Base-by-base conservation (phyloP, 2,888 invertebrate species). In the Belgica antarctica region DNA sequence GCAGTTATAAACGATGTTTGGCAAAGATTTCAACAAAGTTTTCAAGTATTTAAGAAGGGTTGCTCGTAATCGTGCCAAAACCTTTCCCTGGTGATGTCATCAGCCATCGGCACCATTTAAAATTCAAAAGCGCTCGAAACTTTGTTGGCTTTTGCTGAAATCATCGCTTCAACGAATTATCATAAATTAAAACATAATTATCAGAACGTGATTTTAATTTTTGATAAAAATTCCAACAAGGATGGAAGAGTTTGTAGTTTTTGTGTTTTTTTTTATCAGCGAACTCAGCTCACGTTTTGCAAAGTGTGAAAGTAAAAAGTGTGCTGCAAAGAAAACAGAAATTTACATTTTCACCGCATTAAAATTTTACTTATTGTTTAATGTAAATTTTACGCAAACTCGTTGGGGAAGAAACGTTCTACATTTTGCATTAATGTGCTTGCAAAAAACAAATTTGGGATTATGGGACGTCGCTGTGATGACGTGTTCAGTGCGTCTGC, bases 131-230 rank as follows among this genome's bases (percentile, higher is more conserved):
- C n/a, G n/a, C n/a, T n/a, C n/a, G n/a, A n/a, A n/a, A n/a, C n/a
- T n/a, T n/a, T n/a, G n/a, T n/a, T n/a, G n/a, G n/a, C n/a, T n/a
- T n/a, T n/a, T n/a, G 17, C 10, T n/a, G 47, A 47, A n/a, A 15
- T 8, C 47, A 47, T 47, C 47, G 47, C 47, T 8, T 8, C 34
- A 8, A 8, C 5, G 24, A 66, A 66, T 66, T 66, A 28, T 66
- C 66, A 47, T 66, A 52, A 66, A 52, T 52, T 52, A 66, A 66
- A 66, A 28, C 19, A 22, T 66, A 52, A 47, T 66, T 66, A 66
- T 41, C 17, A 8, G 47, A 66, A 66, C 66, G 66, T 66, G 66
- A 66, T 47, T 66, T 47, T 7, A 66, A 66, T 66, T 46, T 46
- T 66, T 31, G 25, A 63, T 52, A 15, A 15, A 41, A 41, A 15